Evolutionary conservation across 2,113 vertebrate genomes (phyloP), one percentile per base, ranked within the genome.

Genomic region (Tragelaphus imberbis): DNA sequence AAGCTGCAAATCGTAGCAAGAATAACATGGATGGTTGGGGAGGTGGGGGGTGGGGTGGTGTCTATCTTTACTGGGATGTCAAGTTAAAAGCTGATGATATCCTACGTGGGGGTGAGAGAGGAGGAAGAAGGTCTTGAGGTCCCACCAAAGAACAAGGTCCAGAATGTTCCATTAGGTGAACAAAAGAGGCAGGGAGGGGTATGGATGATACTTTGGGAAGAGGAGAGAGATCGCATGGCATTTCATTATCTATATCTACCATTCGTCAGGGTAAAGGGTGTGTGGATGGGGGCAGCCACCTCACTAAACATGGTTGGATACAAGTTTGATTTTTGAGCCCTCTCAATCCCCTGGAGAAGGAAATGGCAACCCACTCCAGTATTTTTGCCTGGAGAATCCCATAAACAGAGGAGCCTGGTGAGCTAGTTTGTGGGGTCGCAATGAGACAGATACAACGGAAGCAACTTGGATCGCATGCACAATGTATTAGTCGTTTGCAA

Each of bases 181-280:
- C 3, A 30, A 27, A 36, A 90, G 10, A 68, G 49, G 86, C 49
- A 21, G 75, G 36, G 55, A 40, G 56, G 25, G n/a, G 68, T 5
- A 2, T 21, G 28, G 82, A 30, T 15, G 11, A 65, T 30, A 44
- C 16, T 19, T 40, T 7, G 8, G n/a, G 56, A 40, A 23, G 23
- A 33, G 17, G 10, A 47, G 21, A 25, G 33, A 23, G n/a, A 47
- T 11, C 2, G 0, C 6, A 7, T 0, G 14, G 5, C 33, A 79
- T 51, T 49, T 61, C 44, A 0, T 71, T 19, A 49, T 14, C 65
- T 17, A 5, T 6, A 11, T 27, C 82, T 68, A 11, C 8, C 55
- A 28, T 14, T 25, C 11, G 0, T n/a, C 5, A 10, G 21, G 7
- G 3, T 53, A 65, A 40, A 88, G 40, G 44, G 19, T 21, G 33